Evolutionary conservation across 2,888 invertebrate species (phyloP).

Genomic region (Seladonia tumulorum): DNA sequence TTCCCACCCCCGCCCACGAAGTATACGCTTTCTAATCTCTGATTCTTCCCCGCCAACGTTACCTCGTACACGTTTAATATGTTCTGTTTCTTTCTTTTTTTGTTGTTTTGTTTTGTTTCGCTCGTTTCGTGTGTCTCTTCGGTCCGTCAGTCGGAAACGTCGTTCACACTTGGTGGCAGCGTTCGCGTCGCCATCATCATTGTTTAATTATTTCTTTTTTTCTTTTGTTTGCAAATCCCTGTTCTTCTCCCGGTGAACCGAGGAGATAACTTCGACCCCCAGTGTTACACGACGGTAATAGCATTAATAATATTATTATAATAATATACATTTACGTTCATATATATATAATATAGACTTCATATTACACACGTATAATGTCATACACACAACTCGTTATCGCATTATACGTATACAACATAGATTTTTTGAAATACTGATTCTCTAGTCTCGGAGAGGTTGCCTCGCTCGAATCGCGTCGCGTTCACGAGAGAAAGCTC

Average conservation of each 20-base stretch:
- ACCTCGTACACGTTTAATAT: neutral
- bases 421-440: constrained; percentile 73
- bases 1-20: constrained; percentile 22
- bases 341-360: constrained; percentile 48
- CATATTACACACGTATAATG: neutral
- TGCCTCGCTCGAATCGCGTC: constrained; percentile 69
- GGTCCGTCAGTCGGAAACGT: constrained; percentile 54
- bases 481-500: constrained; percentile 22
- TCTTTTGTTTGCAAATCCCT: neutral
- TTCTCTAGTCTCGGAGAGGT: constrained; percentile 74
- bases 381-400: neutral
- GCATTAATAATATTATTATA: constrained; percentile 72
- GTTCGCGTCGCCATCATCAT: neutral
- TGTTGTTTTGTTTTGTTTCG: neutral
- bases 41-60: neutral
- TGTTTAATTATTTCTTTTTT: too few relatives aligned
- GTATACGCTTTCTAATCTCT: neutral
- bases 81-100: neutral
- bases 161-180: neutral
- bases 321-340: constrained; percentile 71
- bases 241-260: neutral
- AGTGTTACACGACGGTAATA: constrained; percentile 55
- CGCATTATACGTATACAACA: neutral
- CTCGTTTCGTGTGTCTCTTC: constrained; percentile 47
- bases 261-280: constrained; percentile 23